A percentile compares a stretch with the other conserved stretches of the same genome.
Evolutionary conservation across 2,113 vertebrate species (phyloP).

Genomic region (Cephalophus harveyi): DNA sequence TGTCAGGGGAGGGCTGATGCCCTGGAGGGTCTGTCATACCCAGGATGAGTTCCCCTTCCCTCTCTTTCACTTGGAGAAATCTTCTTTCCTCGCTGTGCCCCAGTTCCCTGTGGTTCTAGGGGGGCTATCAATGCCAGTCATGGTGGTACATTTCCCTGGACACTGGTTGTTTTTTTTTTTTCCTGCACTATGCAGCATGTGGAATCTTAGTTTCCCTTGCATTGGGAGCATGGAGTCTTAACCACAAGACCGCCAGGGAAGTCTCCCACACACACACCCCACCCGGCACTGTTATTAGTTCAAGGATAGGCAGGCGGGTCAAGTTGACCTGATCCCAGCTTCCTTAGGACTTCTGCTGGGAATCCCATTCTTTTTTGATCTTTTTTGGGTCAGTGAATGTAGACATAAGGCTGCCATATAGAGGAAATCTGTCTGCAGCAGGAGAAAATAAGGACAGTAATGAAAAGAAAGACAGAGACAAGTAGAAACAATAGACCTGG

Average conservation of each 20-base stretch:
- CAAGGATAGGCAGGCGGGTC: not conserved
- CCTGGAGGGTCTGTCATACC: not conserved
- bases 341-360: not conserved
- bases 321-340: not conserved
- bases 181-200: not conserved
- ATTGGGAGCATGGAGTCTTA: not conserved
- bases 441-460: not conserved
- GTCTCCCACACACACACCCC: not conserved
- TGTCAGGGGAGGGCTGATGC: not conserved
- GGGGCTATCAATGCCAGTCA: not conserved
- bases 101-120: no score
- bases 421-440: not conserved
- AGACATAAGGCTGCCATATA: not conserved
- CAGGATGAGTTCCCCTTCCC: not conserved
- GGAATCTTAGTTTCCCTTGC: not conserved
- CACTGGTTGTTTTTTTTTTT: not conserved
- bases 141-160: not conserved
- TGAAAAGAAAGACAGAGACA: not conserved
- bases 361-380: not conserved
- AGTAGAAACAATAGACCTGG: not conserved
- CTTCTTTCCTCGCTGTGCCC: not conserved
- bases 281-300: not conserved
- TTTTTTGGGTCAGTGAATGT: not conserved
- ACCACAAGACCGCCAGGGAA: not conserved
- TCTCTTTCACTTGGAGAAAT: not conserved